Evolutionary conservation across 92 coral and sea anemone genomes (phyloP).

Genomic region (Parazoanthus atlanticus): DNA sequence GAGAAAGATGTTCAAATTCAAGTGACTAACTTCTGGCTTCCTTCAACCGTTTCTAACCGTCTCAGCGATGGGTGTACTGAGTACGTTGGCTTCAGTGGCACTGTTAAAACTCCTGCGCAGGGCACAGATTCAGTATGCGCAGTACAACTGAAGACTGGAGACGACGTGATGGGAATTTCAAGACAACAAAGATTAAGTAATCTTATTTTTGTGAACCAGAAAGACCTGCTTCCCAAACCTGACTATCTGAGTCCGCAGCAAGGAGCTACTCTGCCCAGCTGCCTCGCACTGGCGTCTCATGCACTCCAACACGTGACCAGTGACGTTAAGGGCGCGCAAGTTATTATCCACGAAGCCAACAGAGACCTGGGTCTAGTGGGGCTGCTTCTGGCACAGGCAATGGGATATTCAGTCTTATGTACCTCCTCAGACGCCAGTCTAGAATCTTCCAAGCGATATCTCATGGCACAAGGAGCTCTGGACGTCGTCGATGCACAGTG

Average conservation of each 20-base stretch:
- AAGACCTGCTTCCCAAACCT: constrained; percentile 41
- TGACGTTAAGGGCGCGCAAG: neutral
- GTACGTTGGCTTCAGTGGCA: constrained; percentile 48
- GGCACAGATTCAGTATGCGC: neutral
- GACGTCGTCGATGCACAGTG: constrained; percentile 28
- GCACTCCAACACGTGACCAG: constrained; percentile 21
- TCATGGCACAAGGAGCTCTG: constrained; percentile 8
- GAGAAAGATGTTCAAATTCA: constrained; percentile 30
- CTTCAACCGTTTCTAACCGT: constrained; percentile 1
- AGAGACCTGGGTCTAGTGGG: constrained; percentile 45
- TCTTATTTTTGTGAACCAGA: constrained; percentile 36
- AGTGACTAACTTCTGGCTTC: constrained; percentile 51
- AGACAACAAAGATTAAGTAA: constrained; percentile 29
- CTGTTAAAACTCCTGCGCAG: constrained; percentile 6
- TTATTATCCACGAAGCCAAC: constrained; percentile 48
- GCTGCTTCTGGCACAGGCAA: constrained; percentile 42
- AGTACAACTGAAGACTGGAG: constrained; percentile 37
- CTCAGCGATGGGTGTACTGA: constrained; percentile 9
- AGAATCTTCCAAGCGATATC: constrained; percentile 38
- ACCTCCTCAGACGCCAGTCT: constrained; percentile 21
- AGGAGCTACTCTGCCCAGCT: constrained; percentile 50
- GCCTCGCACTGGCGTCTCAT: constrained; percentile 34
- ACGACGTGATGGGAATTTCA: constrained; percentile 49
- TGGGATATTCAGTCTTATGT: constrained; percentile 38
- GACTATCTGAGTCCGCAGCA: constrained; percentile 43